Percentiles rank a stretch among this genome's conserved stretches.
Evolutionary conservation across 2,888 invertebrate species (phyloP).

Genomic region (Tetrapedia diversipes): DNA sequence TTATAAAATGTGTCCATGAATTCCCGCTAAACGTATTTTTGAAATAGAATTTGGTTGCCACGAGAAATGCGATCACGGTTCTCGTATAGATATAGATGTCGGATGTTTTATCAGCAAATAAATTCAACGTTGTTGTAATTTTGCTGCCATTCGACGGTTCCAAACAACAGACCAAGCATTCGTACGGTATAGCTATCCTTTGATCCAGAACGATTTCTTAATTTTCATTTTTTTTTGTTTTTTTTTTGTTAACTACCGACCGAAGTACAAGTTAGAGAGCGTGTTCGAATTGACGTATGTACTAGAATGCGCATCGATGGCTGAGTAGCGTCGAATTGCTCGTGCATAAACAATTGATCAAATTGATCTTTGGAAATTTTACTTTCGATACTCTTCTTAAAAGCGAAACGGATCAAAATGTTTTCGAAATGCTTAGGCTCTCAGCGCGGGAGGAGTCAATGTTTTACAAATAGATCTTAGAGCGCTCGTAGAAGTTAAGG

Average conservation of each 20-base stretch:
- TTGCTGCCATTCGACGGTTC: not conserved
- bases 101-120: slow-evolving; percentile 53
- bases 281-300: too few relatives aligned
- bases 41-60: slow-evolving; percentile 27
- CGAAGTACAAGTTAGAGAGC: not conserved
- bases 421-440: slow-evolving; percentile 73
- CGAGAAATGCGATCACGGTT: slow-evolving; percentile 39
- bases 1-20: slow-evolving; percentile 10
- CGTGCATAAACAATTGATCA: too few relatives aligned
- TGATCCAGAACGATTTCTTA: not conserved
- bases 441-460: slow-evolving; percentile 81
- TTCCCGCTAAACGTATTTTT: slow-evolving; percentile 28
- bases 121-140: slow-evolving; percentile 27
- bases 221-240: not conserved
- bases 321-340: not conserved
- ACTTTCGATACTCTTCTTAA: slow-evolving; percentile 7
- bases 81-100: slow-evolving; percentile 29
- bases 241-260: not conserved
- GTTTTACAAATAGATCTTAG: slow-evolving; percentile 83
- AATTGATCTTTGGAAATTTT: not conserved
- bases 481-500: slow-evolving; percentile 79
- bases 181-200: not conserved
- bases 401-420: slow-evolving; percentile 58
- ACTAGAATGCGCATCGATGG: not conserved
- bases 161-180: not conserved